A percentile compares a stretch with the other conserved stretches of the same genome.
Evolutionary conservation across 2,888 invertebrate genomes (phyloP).

Genomic region (Allygus modestus): DNA sequence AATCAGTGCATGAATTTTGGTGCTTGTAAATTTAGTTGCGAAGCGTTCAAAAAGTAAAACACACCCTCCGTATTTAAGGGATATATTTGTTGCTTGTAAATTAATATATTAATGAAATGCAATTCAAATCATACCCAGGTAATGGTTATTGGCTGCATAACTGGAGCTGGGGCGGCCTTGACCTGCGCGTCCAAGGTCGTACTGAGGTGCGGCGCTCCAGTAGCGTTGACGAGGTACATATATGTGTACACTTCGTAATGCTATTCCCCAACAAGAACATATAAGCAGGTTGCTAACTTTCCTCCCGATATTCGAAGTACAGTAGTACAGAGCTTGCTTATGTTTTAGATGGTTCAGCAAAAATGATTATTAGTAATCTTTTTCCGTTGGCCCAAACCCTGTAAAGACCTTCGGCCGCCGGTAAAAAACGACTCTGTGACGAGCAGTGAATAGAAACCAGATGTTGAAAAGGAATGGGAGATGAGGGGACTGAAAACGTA

Average conservation of each 20-base stretch:
- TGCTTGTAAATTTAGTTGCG: too few species aligned
- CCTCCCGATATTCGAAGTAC: not conserved
- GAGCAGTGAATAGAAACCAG: constrained; percentile 9
- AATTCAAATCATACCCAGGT: too few species aligned
- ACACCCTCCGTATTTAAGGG: too few species aligned
- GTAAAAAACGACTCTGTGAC: constrained; percentile 1
- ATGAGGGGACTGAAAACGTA: not conserved
- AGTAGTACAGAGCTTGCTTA: not conserved
- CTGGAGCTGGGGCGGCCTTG: not conserved
- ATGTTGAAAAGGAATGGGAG: not conserved
- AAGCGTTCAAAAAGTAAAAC: too few species aligned
- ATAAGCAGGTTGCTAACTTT: too few species aligned
- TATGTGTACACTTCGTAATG: not conserved
- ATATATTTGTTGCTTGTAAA: not conserved
- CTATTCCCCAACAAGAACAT: too few species aligned
- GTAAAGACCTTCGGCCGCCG: not conserved
- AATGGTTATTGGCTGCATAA: not conserved
- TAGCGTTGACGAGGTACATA: not conserved
- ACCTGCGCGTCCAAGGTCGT: not conserved
- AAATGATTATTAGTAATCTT: not conserved
- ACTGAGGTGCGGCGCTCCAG: not conserved
- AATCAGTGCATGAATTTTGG: too few species aligned
- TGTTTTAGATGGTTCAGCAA: too few species aligned
- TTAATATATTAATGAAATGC: too few species aligned
- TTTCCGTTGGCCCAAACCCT: not conserved